Evolutionary conservation across 2,888 invertebrate genomes (phyloP), one percentile per base, ranked within the genome.

Genomic region (Diplazon laetatorius): DNA sequence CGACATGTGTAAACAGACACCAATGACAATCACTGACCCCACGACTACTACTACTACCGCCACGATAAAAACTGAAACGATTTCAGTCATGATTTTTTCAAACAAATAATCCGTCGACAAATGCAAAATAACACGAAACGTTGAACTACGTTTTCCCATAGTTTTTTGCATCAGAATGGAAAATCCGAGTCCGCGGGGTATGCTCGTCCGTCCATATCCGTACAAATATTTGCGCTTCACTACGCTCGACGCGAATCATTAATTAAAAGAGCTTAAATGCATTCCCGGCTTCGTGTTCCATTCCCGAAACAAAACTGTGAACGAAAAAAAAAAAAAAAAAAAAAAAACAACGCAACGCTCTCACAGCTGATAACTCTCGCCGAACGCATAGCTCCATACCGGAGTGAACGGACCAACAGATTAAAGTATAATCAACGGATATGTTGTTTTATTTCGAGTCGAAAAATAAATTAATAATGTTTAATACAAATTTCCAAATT

Each of bases 211-310:
- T 80, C 80, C 70, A 78, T 76, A 76, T 84, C 71, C 83, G 82
- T 81, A 79, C 83, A 82, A 86, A 86, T 86, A 82, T 86, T 86
- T 84, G 81, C 82, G 75, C 76, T 62, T 55, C 44, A 63, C 63
- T 76, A 71, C 65, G 20, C 65, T 70, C 76, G 59, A 68, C 77
- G 78, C 57, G 79, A 71, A 80, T 79, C 73, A 80, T 80, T 83
- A 81, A 82, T 85, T 85, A 80, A 80, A 81, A 81, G 83, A 81
- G 83, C 85, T 85, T 85, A 84, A 86, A 85, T 84, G 83, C 75
- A 76, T 37, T n/a, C 50, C 65, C 68, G 52, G 8, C 55, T 37
- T 46, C 37, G 35, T 48, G 18, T 12, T 14, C 48, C 57, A 48
- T 48, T 8, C 12, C 8, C 25, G 14, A 37, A 37, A 39, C 62